Conservation (phyloP, 2,113 vertebrate genomes). For the Trochalopteron elliotii region DNA sequence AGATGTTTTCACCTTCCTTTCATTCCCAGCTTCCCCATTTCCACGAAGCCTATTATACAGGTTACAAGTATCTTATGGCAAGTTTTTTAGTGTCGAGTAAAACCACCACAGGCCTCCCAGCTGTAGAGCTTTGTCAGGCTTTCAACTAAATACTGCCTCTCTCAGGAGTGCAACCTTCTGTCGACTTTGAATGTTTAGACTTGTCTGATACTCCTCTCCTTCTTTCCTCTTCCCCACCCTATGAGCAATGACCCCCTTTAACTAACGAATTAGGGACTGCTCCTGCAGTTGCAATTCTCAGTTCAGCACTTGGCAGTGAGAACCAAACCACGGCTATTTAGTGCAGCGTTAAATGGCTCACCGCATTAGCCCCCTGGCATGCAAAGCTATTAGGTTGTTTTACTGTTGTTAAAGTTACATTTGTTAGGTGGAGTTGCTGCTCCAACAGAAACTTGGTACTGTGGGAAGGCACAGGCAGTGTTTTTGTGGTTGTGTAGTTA, state of each 20-base stretch:
- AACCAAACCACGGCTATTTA: slow-evolving; percentile 80
- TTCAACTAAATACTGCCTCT: slow-evolving; percentile 42
- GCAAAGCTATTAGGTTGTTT: slow-evolving; percentile 81
- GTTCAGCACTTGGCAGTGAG: slow-evolving; percentile 79
- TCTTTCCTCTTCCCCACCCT: slow-evolving; percentile 48
- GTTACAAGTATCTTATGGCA: slow-evolving; percentile 58
- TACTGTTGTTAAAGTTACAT: slow-evolving; percentile 82
- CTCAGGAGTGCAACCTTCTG: slow-evolving; percentile 66
- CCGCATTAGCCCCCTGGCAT: slow-evolving; percentile 82
- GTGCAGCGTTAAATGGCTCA: slow-evolving; percentile 79
- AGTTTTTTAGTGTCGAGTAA: slow-evolving; percentile 38
- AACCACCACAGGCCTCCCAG: slow-evolving; percentile 54
- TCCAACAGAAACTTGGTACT: slow-evolving; percentile 66
- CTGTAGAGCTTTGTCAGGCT: slow-evolving; percentile 60
- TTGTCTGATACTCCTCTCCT: slow-evolving; percentile 14
- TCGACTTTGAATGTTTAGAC: slow-evolving; percentile 50
- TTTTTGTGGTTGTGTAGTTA: background rate
- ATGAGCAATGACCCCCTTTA: slow-evolving; percentile 83
- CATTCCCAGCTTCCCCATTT: slow-evolving; percentile 26
- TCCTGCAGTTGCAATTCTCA: slow-evolving; percentile 79
- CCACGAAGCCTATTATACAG: slow-evolving; percentile 63
- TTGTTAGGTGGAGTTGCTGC: slow-evolving; percentile 77
- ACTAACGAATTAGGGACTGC: slow-evolving; percentile 77
- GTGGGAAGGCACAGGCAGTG: background rate
- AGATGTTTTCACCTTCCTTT: slow-evolving; percentile 57